Base-by-base conservation (phyloP, 1,140 invertebrate genomes). In the Brachionus paranguensis region DNA sequence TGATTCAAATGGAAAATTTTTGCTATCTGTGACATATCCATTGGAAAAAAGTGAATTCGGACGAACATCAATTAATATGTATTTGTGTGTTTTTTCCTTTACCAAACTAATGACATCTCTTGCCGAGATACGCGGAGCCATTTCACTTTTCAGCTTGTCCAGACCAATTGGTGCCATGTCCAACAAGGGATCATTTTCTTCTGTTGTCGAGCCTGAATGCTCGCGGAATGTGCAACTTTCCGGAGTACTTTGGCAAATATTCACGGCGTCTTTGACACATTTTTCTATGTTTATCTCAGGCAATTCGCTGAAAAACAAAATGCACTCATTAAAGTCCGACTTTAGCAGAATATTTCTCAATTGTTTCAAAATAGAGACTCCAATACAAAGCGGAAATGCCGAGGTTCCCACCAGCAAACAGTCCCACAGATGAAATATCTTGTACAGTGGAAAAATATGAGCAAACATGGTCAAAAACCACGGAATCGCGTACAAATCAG, bases 391-490 rank as follows among this genome's bases (percentile, higher is more conserved):
- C 1, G 97, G 96, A 89, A 98, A 95, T 0, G 95, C 94, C 0
- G 95, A 94, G 87, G 97, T 95, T 84, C 96, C 95, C 6, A 99
- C 91, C 84, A 99, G 90, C 29, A 99, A 90, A 68, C 96, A 96
- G 89, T 99, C 97, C 97, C 97, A 99, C 65, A 99, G 88, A 90
- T 99, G 96, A 70, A 99, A 92, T 84, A 99, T 97, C 91, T 99
- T 99, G 88, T 99, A 95, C 6, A 99, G 90, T 1, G 97, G 97
- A 90, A 99, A 98, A 0, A 98, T 96, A 91, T 99, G 97, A 83
- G 97, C 97, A 91, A 98, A 99, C 95, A 99, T 98, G 10, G 97
- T 99, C 6, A 99, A 90, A 89, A 99, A 99, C 97, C 97, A 99
- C 0, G 97, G 97, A 88, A 99, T 99, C n/a, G 97, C 95, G 91